Percentiles rank a stretch among this genome's conserved stretches.
phyloP scores from a whole-genome alignment of 1,140 invertebrate genomes.

The Tetramorium alpestre region DNA sequence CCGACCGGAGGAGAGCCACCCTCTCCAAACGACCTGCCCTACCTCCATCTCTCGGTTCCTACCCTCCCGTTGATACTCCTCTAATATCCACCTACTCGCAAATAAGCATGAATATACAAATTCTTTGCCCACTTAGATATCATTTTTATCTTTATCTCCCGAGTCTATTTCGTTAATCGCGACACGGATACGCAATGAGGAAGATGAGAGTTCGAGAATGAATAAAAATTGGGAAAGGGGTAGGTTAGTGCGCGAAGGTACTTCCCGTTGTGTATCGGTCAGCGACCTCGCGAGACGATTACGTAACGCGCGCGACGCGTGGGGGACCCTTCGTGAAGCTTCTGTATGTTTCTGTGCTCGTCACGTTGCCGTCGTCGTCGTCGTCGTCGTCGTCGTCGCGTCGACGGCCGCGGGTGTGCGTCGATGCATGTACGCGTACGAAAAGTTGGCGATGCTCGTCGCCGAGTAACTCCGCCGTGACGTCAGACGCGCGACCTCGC shows the following conservation, averaged over 20 bases:
- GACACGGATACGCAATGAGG: not conserved
- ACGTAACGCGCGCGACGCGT: slow-evolving; percentile 75
- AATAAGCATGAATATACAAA: slow-evolving; percentile 56
- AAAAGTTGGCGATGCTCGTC: slow-evolving; percentile 73
- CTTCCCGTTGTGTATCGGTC: slow-evolving; percentile 80
- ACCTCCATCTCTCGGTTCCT: slow-evolving; percentile 57
- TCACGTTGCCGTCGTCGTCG: slow-evolving; percentile 56
- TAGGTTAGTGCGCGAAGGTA: slow-evolving; percentile 71
- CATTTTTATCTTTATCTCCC: not conserved
- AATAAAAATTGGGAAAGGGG: slow-evolving; percentile 53
- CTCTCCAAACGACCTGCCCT: slow-evolving; percentile 52
- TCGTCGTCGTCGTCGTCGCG: slow-evolving; percentile 33
- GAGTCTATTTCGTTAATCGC: not conserved
- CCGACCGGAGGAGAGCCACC: slow-evolving; percentile 62
- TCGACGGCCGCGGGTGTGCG: slow-evolving; percentile 65
- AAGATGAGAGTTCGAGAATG: slow-evolving; percentile 39
- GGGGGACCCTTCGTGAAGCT: slow-evolving; percentile 61
- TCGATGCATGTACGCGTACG: slow-evolving; percentile 67
- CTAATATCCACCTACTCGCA: slow-evolving; percentile 24
- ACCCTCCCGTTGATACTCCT: slow-evolving; percentile 38
- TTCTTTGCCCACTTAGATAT: not conserved
- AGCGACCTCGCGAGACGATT: slow-evolving; percentile 79
- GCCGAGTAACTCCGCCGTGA: slow-evolving; percentile 79
- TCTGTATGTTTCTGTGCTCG: slow-evolving; percentile 43
- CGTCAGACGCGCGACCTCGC: slow-evolving; percentile 83